A percentile compares a stretch with the other conserved stretches of the same genome.
These are phyloP conservation scores for Tenebrio molitor DNA, from an alignment of 1,140 invertebrate species.

Conservation along the genomic window DNA sequence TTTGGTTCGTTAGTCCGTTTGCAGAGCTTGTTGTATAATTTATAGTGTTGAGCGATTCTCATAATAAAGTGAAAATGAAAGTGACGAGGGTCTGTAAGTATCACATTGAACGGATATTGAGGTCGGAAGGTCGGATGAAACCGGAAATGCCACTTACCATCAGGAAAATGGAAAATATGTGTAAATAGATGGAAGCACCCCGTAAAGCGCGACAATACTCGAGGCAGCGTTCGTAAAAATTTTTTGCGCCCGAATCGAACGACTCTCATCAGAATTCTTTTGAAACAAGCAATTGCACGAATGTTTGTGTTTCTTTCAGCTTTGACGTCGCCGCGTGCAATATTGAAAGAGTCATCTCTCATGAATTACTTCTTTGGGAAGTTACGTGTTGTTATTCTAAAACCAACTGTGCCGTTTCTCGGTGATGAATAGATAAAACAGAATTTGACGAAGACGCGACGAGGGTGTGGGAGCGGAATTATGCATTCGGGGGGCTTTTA, in stretches of 20 bases:
- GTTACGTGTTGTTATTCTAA: too few species aligned
- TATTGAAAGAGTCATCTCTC: constrained; percentile 16
- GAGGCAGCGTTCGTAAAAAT: not conserved
- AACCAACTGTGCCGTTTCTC: too few species aligned
- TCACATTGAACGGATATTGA: constrained; percentile 43
- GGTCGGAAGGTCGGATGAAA: constrained; percentile 41
- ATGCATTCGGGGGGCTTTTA: too few species aligned
- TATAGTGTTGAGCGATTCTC: constrained; percentile 39
- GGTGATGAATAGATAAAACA: too few species aligned
- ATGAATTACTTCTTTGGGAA: too few species aligned
- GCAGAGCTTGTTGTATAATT: constrained; percentile 20
- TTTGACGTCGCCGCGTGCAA: too few species aligned
- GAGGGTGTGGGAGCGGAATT: too few species aligned
- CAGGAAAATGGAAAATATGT: constrained; percentile 46
- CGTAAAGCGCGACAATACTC: not conserved
- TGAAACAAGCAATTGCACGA: constrained; percentile 1
- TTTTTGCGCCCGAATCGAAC: constrained; percentile 16
- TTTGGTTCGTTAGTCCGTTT: constrained; percentile 28
- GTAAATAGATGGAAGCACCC: constrained; percentile 32
- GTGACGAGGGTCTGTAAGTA: constrained; percentile 43
- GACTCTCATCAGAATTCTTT: constrained; percentile 15
- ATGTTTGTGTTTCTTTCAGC: constrained; percentile 2
- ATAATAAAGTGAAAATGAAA: constrained; percentile 49
- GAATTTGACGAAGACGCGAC: too few species aligned
- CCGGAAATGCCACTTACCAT: constrained; percentile 47